Base-by-base conservation (phyloP, 2,888 invertebrate species). In the Pseudanteris insignis region DNA sequence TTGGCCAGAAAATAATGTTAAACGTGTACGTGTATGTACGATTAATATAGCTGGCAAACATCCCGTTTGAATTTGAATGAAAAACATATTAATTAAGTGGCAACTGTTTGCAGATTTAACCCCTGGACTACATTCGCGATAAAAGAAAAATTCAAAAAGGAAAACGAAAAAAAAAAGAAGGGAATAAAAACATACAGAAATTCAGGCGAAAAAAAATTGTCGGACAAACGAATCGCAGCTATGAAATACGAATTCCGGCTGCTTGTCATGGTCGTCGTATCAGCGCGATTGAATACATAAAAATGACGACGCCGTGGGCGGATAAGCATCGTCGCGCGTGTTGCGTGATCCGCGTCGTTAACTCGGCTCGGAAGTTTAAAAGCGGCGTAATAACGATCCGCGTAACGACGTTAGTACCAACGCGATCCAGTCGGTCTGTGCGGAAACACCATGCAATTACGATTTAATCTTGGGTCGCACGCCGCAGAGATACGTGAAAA, bases 381-480 rank as follows among this genome's bases (percentile, higher is more conserved):
- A 54, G 55, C 55, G 25, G 38, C 51, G 43, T 55, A 60, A 51
- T 55, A 59, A 63, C 59, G 55, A 60, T 60, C 41, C 59, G 38
- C 41, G 47, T 63, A 60, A 63, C 55, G 43, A 59, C 36, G 59
- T 59, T 59, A 54, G 63, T 55, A 59, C 51, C 48, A 63, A 59
- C 51, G 51, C 53, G 41, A 53, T 64, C 64, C 44, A 43, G 55
- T 43, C 43, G 46, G 34, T 47, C 36, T 32, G 57, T 6, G 18
- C 18, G 18, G 44, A 63, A 63, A 44, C 40, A 44, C 53, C 40
- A 43, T 53, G 57, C 59, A 64, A 64, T 64, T 64, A 64, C 57
- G 60, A 64, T 64, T 53, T 55, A 64, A 64, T 64, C 64, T 60
- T 40, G 37, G 30, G 25, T 25, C 32, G 53, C 64, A 64, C 57